Base-by-base conservation (phyloP, 2,888 invertebrate species). In the Mylabris sibirica region DNA sequence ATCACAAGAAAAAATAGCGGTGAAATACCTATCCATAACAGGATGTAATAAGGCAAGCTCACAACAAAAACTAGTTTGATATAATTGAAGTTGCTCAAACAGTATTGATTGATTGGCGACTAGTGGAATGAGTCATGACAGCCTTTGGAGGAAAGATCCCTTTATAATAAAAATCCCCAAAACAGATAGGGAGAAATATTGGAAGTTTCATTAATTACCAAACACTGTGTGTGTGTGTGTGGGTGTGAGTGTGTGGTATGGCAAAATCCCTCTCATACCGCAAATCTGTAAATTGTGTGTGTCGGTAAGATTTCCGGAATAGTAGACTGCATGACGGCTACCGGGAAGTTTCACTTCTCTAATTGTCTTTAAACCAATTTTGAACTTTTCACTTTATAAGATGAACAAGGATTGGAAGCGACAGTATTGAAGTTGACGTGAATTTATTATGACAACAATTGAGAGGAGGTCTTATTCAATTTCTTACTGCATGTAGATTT, bases 361-460 rank as follows among this genome's bases (percentile, higher is more conserved):
- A 49, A 49, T 49, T 49, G 20, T 12, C 49, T 20, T 20, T 20
- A 49, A 49, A 9, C 17, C 49, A 49, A 49, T 20, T 49, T 49
- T 49, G 20, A 49, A 20, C 49, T 49, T 49, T 20, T 49, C 20
- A 22, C 20, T 44, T 44, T 44, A 17, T 20, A 49, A 17, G 6
- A 49, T 11, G 49, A 49, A 20, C 49, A 20, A 6, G 5, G 41
- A 41, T 20, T 49, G 49, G 49, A 11, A 5, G 49, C 20, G 49
- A 49, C 49, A 49, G 9, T 9, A 8, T 17, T 49, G 49, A 49
- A 49, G 20, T 49, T 49, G 49, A 49, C 49, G 49, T 8, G 49
- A 49, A 49, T 49, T 49, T 49, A 49, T 49, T 49, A 22, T 49
- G 49, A 49, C 49, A 22, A 49, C 49, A 49, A 49, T 49, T 49